Conservation (phyloP, 92 coral and sea anemone genomes). For the Zoanthus sociatus region DNA sequence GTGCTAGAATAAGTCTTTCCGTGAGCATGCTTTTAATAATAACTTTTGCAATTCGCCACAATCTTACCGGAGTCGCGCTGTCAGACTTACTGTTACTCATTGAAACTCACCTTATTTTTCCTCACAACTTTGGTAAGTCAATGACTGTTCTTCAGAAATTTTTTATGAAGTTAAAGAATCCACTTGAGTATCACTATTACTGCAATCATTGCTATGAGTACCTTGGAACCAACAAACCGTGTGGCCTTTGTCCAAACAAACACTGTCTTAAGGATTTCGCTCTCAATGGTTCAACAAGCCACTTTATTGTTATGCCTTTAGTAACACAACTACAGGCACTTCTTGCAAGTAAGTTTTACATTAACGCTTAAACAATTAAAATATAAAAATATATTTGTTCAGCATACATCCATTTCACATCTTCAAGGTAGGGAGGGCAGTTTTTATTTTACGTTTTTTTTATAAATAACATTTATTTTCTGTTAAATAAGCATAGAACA, state of each 20-base stretch:
- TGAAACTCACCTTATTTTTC: conserved; percentile 52
- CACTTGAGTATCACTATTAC: conserved; percentile 67
- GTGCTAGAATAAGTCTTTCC: neutral
- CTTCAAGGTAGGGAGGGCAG: too few species aligned
- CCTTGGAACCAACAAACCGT: conserved; percentile 44
- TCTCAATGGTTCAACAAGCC: conserved; percentile 61
- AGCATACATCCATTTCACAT: neutral
- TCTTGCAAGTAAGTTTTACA: neutral
- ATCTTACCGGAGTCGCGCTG: conserved; percentile 47
- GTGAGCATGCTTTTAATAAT: conserved; percentile 59
- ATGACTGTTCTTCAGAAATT: conserved; percentile 44
- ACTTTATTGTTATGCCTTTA: neutral
- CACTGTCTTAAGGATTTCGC: conserved; percentile 57
- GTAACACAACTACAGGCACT: conserved; percentile 59
- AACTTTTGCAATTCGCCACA: too few species aligned
- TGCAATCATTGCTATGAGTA: conserved; percentile 65
- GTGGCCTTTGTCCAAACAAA: conserved; percentile 51
- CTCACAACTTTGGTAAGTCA: conserved; percentile 55
- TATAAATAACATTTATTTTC: too few species aligned
- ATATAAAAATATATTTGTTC: neutral
- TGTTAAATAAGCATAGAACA: too few species aligned
- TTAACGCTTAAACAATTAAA: neutral
- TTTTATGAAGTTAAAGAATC: conserved; percentile 62
- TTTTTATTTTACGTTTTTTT: too few species aligned
- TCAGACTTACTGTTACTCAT: conserved; percentile 59